Evolutionary conservation across 2,113 vertebrate genomes (phyloP), one percentile per base, ranked within the genome.

Genomic region (Microcebus griseorufus): DNA sequence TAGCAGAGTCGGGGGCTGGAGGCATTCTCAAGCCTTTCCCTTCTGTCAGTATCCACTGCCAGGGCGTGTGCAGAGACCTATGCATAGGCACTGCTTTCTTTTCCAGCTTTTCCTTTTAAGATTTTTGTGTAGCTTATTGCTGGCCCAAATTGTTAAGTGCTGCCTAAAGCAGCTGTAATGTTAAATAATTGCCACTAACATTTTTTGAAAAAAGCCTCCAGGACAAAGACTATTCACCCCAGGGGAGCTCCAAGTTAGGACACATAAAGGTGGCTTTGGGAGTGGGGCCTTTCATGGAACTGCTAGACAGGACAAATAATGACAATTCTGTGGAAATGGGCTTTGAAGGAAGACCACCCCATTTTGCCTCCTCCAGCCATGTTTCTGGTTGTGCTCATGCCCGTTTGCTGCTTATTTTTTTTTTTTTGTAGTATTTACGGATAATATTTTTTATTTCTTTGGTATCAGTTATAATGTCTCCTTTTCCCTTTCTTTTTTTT

Each of bases 261-360:
- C 22, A 39, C 42, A 65, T 3, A 88, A 81, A 96, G 80, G 58
- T 5, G 58, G n/a, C 4, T 39, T 39, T 39, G 39, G 67, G 48
- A n/a, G 9, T 55, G 23, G 6, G 12, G 1, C 39, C 78, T 64
- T 48, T 27, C 18, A 23, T 6, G 5, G 1, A 53, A 83, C 7
- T 58, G 8, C 62, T 17, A 42, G 39, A 23, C n/a, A 79, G 9
- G 12, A 27, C 6, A 55, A 20, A 55, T 18, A 55, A 55, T 34
- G 23, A 13, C 29, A 67, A 73, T 23, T 45, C 37, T 34, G 6
- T 60, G 55, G 23, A 34, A 76, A 86, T 10, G 11, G 3, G 3
- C 23, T 83, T 62, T 14, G 13, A 62, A 58, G 1, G 25, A 67
- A 4, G 25, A 60, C 1, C 1, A 9, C 4, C 3, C 9, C 5